These are phyloP conservation scores for Lophius americanus DNA, from an alignment of 2,797 vertebrate species.

Conservation along the genomic window DNA sequence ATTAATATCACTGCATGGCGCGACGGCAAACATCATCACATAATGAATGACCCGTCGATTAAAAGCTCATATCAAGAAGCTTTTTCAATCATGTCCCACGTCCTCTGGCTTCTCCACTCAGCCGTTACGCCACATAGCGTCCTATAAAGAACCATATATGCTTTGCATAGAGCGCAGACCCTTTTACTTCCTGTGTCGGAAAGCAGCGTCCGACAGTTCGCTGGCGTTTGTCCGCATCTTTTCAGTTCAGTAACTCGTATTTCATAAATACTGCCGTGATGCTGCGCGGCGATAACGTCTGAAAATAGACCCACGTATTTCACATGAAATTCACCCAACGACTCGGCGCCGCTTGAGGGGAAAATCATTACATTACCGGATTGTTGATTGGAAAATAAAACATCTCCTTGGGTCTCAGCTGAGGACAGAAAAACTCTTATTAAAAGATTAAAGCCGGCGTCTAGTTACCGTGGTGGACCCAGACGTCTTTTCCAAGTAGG, in stretches of 20 bases:
- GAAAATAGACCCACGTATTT: background rate
- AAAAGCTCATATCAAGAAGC: constrained; percentile 43
- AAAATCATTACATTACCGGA: constrained; percentile 31
- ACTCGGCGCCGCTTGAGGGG: background rate
- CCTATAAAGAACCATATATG: constrained; percentile 52
- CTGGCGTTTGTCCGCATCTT: constrained; percentile 4
- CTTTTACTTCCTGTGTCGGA: constrained; percentile 40
- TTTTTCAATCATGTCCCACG: constrained; percentile 54
- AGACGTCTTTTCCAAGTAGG: constrained; percentile 9
- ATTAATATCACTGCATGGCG: constrained; percentile 37
- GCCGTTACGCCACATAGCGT: constrained; percentile 46
- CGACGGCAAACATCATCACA: constrained; percentile 66
- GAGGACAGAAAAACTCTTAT: too few species aligned
- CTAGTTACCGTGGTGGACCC: constrained; percentile 11
- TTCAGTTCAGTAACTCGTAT: constrained; percentile 36
- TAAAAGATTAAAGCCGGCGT: background rate
- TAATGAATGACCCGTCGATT: constrained; percentile 45
- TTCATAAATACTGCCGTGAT: constrained; percentile 39
- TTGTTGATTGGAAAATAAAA: constrained; percentile 23
- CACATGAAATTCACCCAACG: constrained; percentile 11
- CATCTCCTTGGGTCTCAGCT: too few species aligned
- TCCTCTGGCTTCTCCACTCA: constrained; percentile 39
- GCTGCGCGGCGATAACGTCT: background rate
- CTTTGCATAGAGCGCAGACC: constrained; percentile 73
- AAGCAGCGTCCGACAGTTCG: constrained; percentile 6